Evolutionary conservation across 2,797 vertebrate species (phyloP), one percentile per base, ranked within the genome.

Genomic region (Lycodopsis pacificus): DNA sequence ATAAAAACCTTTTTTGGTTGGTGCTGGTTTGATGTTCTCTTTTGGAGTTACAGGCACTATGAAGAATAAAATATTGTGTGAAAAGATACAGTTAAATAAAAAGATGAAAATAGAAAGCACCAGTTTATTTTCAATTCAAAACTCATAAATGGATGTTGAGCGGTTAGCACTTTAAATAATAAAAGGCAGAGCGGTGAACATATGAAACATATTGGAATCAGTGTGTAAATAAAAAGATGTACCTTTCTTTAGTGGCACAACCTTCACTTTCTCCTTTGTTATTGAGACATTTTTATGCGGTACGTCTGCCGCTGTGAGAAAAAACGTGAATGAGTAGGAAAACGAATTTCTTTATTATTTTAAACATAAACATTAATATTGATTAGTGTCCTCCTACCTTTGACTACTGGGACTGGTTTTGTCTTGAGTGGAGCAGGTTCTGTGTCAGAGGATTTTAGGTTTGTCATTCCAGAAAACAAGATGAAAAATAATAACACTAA

Each of bases 181-280:
- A 22, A 34, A 64, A 65, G 5, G 2, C 5, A 20, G 20, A 27
- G 8, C 11, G 20, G 30, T 59, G 7, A 49, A 27, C 11, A 27
- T 30, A 46, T 38, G 53, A 42, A 40, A 32, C 22, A 17, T 19
- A 14, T 42, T 7, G 10, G 36, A 38, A 0, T 8, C 1, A 42
- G 4, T 27, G 6, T 64, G 8, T 48, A 19, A 25, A n/a, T 4
- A 61, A 46, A 66, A 14, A 66, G 4, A 59, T 19, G 4, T 69
- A 93, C 92, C 85, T 92, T 82, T 93, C 78, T 81, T 93, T 27
- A 88, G 8, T 5, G 87, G 83, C 20, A 71, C 81, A 42, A 82
- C 49, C 65, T 92, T 93, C 34, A 80, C 80, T 63, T 71, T 89
- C 56, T 90, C 91, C 76, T 90, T 92, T 34, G 83, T 65, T 3